phyloP scores from a whole-genome alignment of 2,797 vertebrate genomes.

The Amazona ochrocephala region DNA sequence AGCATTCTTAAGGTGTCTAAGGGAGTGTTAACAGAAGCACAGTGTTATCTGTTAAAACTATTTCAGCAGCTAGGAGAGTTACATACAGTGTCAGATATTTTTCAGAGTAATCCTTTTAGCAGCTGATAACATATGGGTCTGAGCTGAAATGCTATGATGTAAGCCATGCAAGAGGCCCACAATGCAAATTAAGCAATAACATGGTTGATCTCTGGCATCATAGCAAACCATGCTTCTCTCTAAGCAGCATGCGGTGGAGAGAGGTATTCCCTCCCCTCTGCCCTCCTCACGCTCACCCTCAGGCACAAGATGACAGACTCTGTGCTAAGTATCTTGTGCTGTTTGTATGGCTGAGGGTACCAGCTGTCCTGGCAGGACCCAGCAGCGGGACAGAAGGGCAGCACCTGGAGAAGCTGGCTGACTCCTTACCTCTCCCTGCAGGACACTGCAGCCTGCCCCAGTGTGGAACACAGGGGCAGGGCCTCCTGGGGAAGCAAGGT shows the following conservation, averaged over 20 bases:
- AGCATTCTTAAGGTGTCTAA: neutral
- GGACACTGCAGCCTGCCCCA: neutral
- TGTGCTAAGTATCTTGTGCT: constrained; percentile 13
- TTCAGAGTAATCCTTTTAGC: constrained; percentile 46
- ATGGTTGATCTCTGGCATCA: constrained; percentile 24
- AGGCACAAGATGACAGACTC: constrained; percentile 44
- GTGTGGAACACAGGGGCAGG: neutral
- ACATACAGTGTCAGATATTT: constrained; percentile 39
- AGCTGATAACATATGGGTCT: constrained; percentile 57
- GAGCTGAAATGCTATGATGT: constrained; percentile 20
- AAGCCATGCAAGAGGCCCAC: constrained; percentile 9
- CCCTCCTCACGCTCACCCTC: neutral
- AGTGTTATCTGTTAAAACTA: neutral
- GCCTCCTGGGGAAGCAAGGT: fast-evolving
- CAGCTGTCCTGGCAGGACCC: constrained; percentile 32
- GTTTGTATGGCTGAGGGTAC: neutral
- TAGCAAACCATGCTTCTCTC: constrained; percentile 18
- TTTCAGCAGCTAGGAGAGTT: constrained; percentile 14
- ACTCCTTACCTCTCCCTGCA: neutral
- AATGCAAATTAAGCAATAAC: constrained; percentile 54
- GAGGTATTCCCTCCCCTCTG: neutral
- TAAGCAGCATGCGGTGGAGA: neutral
- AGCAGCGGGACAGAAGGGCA: neutral
- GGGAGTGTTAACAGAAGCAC: neutral
- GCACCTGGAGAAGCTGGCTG: constrained; percentile 35